phyloP scores from a whole-genome alignment of 2,888 invertebrate species.

The Xestobium rufovillosum region DNA sequence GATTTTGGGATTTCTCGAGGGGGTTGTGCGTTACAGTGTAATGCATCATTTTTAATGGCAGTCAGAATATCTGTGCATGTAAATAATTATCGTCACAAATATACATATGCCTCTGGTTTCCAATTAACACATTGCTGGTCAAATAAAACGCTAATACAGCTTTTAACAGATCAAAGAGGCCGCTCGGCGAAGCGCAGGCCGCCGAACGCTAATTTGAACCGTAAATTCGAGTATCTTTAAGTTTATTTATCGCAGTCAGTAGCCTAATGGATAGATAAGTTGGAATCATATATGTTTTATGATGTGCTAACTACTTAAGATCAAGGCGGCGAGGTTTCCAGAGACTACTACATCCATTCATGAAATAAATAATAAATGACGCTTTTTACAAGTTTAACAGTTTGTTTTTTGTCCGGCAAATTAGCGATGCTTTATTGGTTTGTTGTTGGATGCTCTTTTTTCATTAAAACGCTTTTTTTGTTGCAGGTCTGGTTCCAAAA shows the following conservation, averaged over 20 bases:
- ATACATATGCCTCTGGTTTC: slow-evolving; percentile 4
- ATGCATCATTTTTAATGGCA: too few relatives aligned
- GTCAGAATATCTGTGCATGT: too few relatives aligned
- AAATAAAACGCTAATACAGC: slow-evolving; percentile 39
- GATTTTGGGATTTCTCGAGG: too few relatives aligned
- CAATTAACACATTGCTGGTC: slow-evolving; percentile 38
- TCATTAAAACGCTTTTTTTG: slow-evolving; percentile 20
- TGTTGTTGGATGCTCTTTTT: neutral
- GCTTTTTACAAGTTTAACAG: slow-evolving; percentile 13
- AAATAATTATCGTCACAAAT: slow-evolving; percentile 1
- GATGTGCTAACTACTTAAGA: slow-evolving; percentile 40
- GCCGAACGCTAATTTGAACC: slow-evolving; percentile 30
- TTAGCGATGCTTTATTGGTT: slow-evolving; percentile 19
- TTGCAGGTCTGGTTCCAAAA: slow-evolving; percentile 96
- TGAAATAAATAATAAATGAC: slow-evolving; percentile 10
- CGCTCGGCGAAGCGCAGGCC: slow-evolving; percentile 24
- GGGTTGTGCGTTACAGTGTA: too few relatives aligned
- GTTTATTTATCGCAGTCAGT: slow-evolving; percentile 23
- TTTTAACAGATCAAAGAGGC: slow-evolving; percentile 35
- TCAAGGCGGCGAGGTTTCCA: slow-evolving; percentile 29
- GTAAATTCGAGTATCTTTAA: slow-evolving; percentile 24
- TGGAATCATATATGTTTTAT: slow-evolving; percentile 40
- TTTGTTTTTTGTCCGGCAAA: slow-evolving; percentile 17
- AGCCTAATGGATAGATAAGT: slow-evolving; percentile 42
- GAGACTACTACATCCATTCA: slow-evolving; percentile 15